Conservation (phyloP, 1,140 invertebrate species). For the Drosophila sucinea region DNA sequence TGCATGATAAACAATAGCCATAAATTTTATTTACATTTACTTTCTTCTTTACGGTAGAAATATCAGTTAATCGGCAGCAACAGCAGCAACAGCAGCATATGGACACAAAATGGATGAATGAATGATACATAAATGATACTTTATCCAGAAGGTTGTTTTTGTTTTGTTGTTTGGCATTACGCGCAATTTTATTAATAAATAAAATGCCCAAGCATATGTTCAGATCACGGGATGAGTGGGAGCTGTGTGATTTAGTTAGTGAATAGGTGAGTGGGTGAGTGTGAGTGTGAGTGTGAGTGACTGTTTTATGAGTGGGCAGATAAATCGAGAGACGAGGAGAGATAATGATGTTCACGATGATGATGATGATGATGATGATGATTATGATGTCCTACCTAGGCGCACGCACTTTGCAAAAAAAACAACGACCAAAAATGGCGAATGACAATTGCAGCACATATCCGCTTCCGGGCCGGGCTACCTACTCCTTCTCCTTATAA, state of each 20-base stretch:
- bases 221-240: neutral
- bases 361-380: constrained; percentile 27
- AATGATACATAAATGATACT: constrained; percentile 45
- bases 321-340: constrained; percentile 43
- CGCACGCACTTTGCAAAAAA: constrained; percentile 40
- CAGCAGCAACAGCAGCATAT: constrained; percentile 6
- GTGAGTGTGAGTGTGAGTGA: constrained; percentile 25
- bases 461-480: constrained; percentile 61
- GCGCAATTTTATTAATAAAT: constrained; percentile 51
- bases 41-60: neutral
- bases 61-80: constrained; percentile 13
- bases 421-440: constrained; percentile 48
- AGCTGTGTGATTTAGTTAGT: constrained; percentile 1
- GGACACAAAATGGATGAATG: constrained; percentile 25
- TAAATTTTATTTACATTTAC: neutral
- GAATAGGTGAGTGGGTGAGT: constrained; percentile 25
- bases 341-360: constrained; percentile 5
- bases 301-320: constrained; percentile 58
- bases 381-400: constrained; percentile 57
- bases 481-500: neutral
- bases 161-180: neutral
- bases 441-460: constrained; percentile 79
- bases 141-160: constrained; percentile 11
- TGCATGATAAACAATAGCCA: neutral
- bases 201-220: constrained; percentile 34